Evolutionary conservation across 2,113 vertebrate species (phyloP).

Genomic region (Zapornia atra): DNA sequence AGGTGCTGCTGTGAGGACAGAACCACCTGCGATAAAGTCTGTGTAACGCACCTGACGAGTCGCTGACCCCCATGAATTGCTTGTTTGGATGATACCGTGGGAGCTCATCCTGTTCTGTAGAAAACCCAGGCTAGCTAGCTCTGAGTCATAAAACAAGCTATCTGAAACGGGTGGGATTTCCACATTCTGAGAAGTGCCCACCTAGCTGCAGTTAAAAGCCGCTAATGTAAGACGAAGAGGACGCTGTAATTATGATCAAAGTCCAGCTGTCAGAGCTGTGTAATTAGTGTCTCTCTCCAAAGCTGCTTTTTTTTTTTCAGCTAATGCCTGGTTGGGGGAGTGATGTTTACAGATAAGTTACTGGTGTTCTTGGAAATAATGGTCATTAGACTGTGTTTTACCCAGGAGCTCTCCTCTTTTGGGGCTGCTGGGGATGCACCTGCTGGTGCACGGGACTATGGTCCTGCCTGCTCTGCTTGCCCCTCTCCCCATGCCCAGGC

Average conservation of each 20-base stretch:
- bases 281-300: conserved; percentile 54
- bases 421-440: conserved; percentile 16
- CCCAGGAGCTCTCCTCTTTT: background rate
- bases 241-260: conserved; percentile 70
- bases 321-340: conserved; percentile 31
- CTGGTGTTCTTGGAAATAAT: conserved; percentile 61
- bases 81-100: background rate
- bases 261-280: conserved; percentile 41
- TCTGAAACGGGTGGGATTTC: conserved; percentile 13
- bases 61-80: background rate
- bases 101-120: background rate
- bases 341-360: conserved; percentile 64
- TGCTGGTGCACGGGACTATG: background rate
- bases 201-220: conserved; percentile 32
- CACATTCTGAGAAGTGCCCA: conserved; percentile 36
- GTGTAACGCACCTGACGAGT: background rate
- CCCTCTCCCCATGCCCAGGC: background rate
- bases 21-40: background rate
- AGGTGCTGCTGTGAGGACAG: background rate
- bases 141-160: conserved; percentile 9
- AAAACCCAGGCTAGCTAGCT: background rate
- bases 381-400: conserved; percentile 31
- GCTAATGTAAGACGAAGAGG: conserved; percentile 18
- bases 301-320: background rate
- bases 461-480: background rate